A percentile compares a stretch with the other conserved stretches of the same genome.
Evolutionary conservation across 2,113 vertebrate species (phyloP).

Genomic region (Herpetotheres cachinnans): DNA sequence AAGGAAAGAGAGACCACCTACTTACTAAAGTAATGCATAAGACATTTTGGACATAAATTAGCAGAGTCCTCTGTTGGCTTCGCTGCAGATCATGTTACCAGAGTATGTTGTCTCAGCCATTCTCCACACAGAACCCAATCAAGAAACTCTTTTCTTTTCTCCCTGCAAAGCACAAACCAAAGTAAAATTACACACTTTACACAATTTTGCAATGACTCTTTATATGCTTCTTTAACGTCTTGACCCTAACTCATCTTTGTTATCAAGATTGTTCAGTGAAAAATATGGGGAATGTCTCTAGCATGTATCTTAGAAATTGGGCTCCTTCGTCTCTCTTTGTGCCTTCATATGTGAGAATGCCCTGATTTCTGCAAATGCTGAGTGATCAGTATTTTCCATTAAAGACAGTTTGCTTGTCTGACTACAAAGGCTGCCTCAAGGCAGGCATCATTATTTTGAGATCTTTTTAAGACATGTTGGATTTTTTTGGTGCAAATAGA

Average conservation of each 20-base stretch:
- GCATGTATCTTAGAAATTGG: not conserved
- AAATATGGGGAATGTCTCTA: not conserved
- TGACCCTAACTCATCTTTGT: not conserved
- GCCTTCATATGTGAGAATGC: not conserved
- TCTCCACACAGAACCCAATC: not conserved
- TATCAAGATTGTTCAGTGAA: not conserved
- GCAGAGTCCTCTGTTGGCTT: not conserved
- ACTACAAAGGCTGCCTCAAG: not conserved
- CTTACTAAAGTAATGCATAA: not conserved
- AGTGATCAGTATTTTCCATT: not conserved
- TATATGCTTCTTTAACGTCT: not conserved
- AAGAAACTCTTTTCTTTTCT: not conserved
- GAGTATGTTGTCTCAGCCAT: not conserved
- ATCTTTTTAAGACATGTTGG: not conserved
- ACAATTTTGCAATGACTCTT: not conserved
- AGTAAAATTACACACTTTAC: not conserved
- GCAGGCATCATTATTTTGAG: not conserved
- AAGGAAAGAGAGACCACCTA: not conserved
- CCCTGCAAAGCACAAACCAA: not conserved
- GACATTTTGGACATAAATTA: not conserved
- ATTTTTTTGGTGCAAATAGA: not conserved
- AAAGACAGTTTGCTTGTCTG: not conserved
- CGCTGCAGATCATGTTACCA: not conserved
- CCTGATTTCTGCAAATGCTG: not conserved
- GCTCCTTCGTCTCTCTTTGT: not conserved